Conservation (phyloP, 2,113 vertebrate genomes). For the Rhinopomastus cyanomelas region DNA sequence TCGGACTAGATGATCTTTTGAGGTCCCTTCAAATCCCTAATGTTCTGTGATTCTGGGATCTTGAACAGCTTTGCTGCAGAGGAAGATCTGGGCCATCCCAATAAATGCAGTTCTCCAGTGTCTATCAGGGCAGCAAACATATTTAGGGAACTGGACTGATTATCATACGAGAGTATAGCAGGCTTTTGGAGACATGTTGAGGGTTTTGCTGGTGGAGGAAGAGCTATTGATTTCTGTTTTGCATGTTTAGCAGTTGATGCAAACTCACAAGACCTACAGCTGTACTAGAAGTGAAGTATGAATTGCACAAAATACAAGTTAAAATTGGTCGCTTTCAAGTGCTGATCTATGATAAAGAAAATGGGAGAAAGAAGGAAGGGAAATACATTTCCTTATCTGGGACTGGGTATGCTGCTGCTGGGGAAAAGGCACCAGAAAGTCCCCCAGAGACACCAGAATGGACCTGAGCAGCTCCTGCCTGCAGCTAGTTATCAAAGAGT, state of each 20-base stretch:
- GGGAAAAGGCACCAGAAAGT: fast-evolving
- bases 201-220: neutral
- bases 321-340: neutral
- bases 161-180: neutral
- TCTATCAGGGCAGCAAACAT: neutral
- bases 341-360: neutral
- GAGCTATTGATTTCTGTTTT: neutral
- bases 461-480: neutral
- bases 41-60: no score
- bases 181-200: neutral
- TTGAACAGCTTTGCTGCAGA: neutral
- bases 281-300: neutral
- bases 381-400: neutral
- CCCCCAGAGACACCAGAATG: neutral
- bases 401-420: neutral
- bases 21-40: no score
- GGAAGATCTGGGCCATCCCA: neutral
- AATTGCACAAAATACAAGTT: neutral
- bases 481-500: neutral
- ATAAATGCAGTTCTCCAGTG: neutral
- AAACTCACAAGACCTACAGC: neutral
- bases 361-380: neutral
- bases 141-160: neutral
- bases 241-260: neutral
- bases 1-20: no score